Percentiles rank a stretch among this genome's conserved stretches.
phyloP scores from a whole-genome alignment of 2,888 invertebrate species.

The Dascillus cervinus region DNA sequence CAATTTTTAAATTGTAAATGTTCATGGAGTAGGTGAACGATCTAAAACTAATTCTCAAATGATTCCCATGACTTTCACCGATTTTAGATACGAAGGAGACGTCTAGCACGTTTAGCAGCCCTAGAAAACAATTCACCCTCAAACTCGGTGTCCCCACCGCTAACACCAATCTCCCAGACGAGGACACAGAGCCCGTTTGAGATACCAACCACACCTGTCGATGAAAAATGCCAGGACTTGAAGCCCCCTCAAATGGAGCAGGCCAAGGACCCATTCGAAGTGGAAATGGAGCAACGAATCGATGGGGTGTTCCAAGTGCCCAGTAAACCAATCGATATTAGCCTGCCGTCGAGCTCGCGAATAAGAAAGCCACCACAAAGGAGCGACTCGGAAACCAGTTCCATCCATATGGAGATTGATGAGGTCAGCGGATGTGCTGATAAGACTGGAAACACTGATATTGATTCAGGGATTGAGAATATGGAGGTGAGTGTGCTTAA shows the following conservation, averaged over 20 bases:
- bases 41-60: no score
- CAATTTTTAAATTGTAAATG: no score
- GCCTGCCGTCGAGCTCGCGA: slow-evolving; percentile 33
- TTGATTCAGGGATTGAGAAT: slow-evolving; percentile 66
- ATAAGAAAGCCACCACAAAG: slow-evolving; percentile 31
- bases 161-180: slow-evolving; percentile 44
- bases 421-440: slow-evolving; percentile 42
- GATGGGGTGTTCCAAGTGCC: slow-evolving; percentile 37
- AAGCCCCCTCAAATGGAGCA: slow-evolving; percentile 1
- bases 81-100: slow-evolving; percentile 65
- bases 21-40: no score
- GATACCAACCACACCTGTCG: slow-evolving; percentile 14
- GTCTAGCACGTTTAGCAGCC: slow-evolving; percentile 64
- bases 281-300: slow-evolving; percentile 7
- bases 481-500: slow-evolving; percentile 53
- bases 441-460: slow-evolving; percentile 48
- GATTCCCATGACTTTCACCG: no score
- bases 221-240: slow-evolving; percentile 7
- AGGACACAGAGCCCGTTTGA: slow-evolving; percentile 27
- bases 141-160: slow-evolving; percentile 44
- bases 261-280: neutral
- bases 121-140: slow-evolving; percentile 48
- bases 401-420: slow-evolving; percentile 53
- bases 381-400: slow-evolving; percentile 43
- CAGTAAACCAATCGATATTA: slow-evolving; percentile 37